These are phyloP conservation scores for Rallus crepitans DNA, from an alignment of 2,797 vertebrate species.

Conservation along the genomic window DNA sequence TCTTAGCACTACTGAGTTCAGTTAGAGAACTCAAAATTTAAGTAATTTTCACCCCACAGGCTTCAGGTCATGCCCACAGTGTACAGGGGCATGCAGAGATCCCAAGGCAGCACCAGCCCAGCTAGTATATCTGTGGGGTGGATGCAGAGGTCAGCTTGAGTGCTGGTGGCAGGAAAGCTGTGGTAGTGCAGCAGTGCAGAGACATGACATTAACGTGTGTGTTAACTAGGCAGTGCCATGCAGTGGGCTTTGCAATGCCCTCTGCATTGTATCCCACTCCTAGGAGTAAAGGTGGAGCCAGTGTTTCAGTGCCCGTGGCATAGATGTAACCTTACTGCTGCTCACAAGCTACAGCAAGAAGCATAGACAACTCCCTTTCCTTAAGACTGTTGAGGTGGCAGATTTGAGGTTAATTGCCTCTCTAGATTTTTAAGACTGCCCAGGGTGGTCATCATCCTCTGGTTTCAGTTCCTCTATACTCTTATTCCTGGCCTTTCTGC, in stretches of 20 bases:
- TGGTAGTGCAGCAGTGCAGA: fast-evolving
- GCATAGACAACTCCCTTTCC: background rate
- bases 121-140: background rate
- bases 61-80: background rate
- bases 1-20: background rate
- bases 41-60: background rate
- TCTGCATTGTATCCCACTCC: background rate
- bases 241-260: background rate
- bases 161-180: background rate
- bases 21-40: background rate
- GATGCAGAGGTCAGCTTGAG: background rate
- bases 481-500: background rate
- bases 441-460: background rate
- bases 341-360: background rate
- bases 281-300: background rate
- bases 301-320: background rate
- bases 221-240: background rate
- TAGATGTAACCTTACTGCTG: background rate
- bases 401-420: background rate
- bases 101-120: background rate
- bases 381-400: background rate
- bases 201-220: fast-evolving
- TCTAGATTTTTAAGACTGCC: background rate
- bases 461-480: background rate
- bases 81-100: background rate